Conservation (phyloP, 2,888 invertebrate species). For the Drosophila algonquin region DNA sequence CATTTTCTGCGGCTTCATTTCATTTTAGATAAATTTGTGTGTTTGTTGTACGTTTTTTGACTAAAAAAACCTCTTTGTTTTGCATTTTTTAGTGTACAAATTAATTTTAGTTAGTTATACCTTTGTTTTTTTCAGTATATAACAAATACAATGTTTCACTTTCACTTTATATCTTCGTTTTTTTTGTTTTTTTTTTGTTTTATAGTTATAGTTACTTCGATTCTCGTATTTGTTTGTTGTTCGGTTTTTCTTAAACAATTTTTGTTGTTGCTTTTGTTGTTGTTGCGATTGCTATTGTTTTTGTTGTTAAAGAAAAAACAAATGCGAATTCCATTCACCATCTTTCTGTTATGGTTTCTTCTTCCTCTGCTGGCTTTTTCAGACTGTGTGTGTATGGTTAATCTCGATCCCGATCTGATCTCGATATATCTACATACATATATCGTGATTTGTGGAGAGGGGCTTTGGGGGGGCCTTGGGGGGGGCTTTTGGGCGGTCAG, state of each 20-base stretch:
- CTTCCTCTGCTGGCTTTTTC: constrained; percentile 40
- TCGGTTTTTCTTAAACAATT: constrained; percentile 33
- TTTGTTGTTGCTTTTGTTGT: constrained; percentile 34
- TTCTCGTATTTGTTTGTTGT: constrained; percentile 30
- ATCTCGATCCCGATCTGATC: constrained; percentile 5
- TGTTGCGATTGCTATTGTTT: constrained; percentile 14
- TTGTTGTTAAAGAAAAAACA: constrained; percentile 54
- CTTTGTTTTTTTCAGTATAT: constrained; percentile 35
- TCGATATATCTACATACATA: too few relatives aligned
- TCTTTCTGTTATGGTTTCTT: constrained; percentile 22
- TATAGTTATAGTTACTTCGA: constrained; percentile 54
- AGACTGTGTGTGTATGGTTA: constrained; percentile 41
- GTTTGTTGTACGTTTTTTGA: constrained; percentile 15
- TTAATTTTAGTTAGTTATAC: constrained; percentile 58
- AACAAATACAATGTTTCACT: constrained; percentile 53
- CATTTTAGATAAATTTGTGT: constrained; percentile 18
- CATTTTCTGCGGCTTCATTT: constrained; percentile 2
- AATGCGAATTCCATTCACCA: constrained; percentile 60
- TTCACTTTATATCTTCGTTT: constrained; percentile 9
- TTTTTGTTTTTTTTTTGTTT: constrained; percentile 16
- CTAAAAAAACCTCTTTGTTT: constrained; percentile 28
- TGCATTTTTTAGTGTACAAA: constrained; percentile 56
- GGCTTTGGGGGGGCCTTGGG: too few relatives aligned
- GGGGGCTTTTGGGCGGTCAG: too few relatives aligned
- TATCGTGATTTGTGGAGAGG: too few relatives aligned